Percentiles rank a stretch among this genome's conserved stretches.
phyloP scores from a whole-genome alignment of 1,140 invertebrate genomes.

The Sycobia sp. region DNA sequence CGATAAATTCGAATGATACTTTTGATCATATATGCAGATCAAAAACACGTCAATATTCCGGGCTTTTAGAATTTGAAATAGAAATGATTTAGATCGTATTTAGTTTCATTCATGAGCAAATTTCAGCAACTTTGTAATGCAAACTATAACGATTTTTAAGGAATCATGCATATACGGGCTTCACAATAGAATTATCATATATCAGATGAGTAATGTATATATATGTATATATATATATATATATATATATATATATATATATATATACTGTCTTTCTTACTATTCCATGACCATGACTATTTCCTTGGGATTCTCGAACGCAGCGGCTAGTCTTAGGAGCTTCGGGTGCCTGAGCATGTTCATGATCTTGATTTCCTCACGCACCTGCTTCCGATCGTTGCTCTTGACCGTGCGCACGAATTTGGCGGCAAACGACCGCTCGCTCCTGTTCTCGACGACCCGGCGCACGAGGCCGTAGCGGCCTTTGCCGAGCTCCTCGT shows the following conservation, averaged over 20 bases:
- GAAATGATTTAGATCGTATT: neutral
- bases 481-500: constrained; percentile 82
- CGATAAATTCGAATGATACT: no score
- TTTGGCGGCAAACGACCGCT: constrained; percentile 84
- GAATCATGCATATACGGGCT: no score
- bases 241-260: no score
- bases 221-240: no score
- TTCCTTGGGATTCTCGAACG: constrained; percentile 84
- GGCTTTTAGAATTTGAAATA: no score
- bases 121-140: no score
- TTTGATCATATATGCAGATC: no score
- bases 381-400: constrained; percentile 83
- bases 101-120: neutral
- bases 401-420: constrained; percentile 82
- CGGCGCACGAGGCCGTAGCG: constrained; percentile 79
- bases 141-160: no score
- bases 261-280: no score
- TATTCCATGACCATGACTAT: constrained; percentile 93
- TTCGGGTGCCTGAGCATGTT: constrained; percentile 88
- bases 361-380: constrained; percentile 92
- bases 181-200: neutral
- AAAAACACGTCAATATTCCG: no score
- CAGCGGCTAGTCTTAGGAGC: constrained; percentile 84
- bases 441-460: constrained; percentile 73
- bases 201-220: no score